phyloP scores from a whole-genome alignment of 92 coral and sea anemone species.

The Umimayanthus chanpuru region DNA sequence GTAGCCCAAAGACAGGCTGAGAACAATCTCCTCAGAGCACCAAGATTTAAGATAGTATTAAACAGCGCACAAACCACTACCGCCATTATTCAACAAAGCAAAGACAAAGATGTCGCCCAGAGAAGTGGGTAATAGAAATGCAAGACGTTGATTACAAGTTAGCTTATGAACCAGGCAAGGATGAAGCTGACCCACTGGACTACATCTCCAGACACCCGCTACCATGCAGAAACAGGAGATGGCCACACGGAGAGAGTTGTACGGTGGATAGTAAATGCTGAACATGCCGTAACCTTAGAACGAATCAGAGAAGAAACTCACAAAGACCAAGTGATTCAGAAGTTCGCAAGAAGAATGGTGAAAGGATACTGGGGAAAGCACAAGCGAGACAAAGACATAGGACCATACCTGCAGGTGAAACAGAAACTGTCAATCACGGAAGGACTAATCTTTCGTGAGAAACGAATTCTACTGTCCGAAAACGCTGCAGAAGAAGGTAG shows the following conservation, averaged over 20 bases:
- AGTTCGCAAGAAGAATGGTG: too few relatives aligned
- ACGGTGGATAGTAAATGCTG: constrained; percentile 43
- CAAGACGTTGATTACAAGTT: constrained; percentile 72
- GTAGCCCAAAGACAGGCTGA: constrained; percentile 67
- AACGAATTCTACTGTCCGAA: too few relatives aligned
- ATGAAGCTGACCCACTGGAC: constrained; percentile 54
- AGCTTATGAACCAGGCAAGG: constrained; percentile 60
- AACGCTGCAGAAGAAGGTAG: too few relatives aligned
- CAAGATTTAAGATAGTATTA: constrained; percentile 51
- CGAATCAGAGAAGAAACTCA: too few relatives aligned
- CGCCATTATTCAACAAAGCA: constrained; percentile 58
- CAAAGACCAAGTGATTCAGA: too few relatives aligned
- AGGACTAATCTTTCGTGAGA: too few relatives aligned
- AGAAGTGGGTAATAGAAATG: constrained; percentile 73
- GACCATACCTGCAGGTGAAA: too few relatives aligned
- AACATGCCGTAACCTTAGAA: too few relatives aligned
- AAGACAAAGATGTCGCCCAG: constrained; percentile 59
- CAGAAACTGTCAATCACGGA: too few relatives aligned
- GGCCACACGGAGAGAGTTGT: constrained; percentile 52
- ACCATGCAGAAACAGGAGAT: constrained; percentile 51
- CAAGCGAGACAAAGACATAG: constrained; percentile 8
- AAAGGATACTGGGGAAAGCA: neutral
- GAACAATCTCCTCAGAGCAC: constrained; percentile 70
- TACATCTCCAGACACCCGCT: neutral
- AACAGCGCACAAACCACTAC: constrained; percentile 63